These are phyloP conservation scores for Parazoanthus darwini DNA, from an alignment of 92 coral and sea anemone genomes.

Conservation along the genomic window DNA sequence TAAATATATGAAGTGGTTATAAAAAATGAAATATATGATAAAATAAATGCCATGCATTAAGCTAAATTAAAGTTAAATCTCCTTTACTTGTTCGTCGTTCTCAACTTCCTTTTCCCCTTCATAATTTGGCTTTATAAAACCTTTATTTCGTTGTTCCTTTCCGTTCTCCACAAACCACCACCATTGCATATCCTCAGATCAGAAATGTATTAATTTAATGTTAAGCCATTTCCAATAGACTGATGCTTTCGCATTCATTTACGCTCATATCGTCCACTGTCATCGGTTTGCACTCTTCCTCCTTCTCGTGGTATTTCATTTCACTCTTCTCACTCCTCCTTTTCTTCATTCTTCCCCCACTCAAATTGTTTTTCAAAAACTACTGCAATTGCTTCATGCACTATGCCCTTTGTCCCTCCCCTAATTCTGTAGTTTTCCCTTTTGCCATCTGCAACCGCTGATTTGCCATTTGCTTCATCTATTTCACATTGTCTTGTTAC, in stretches of 20 bases:
- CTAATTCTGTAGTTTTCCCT: neutral
- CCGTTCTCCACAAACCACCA: no score
- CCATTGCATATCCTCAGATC: no score
- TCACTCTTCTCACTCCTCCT: neutral
- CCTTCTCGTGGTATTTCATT: no score
- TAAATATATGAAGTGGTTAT: neutral
- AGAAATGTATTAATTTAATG: no score
- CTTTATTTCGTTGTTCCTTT: neutral
- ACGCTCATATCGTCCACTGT: neutral
- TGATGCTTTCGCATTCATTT: no score
- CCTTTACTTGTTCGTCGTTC: neutral
- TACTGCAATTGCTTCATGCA: neutral
- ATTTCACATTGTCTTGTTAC: neutral
- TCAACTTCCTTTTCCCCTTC: neutral
- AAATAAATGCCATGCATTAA: slow-evolving; percentile 27
- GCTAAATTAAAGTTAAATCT: neutral
- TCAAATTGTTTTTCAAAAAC: neutral
- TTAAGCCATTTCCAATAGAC: no score
- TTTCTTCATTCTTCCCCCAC: neutral
- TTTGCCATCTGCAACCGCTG: neutral
- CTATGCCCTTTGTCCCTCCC: neutral
- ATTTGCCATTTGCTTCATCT: neutral
- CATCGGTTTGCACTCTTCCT: no score
- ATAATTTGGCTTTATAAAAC: neutral
- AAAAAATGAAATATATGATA: neutral